These are phyloP conservation scores for Ophion costatus DNA, from an alignment of 2,888 invertebrate genomes.

Conservation along the genomic window DNA sequence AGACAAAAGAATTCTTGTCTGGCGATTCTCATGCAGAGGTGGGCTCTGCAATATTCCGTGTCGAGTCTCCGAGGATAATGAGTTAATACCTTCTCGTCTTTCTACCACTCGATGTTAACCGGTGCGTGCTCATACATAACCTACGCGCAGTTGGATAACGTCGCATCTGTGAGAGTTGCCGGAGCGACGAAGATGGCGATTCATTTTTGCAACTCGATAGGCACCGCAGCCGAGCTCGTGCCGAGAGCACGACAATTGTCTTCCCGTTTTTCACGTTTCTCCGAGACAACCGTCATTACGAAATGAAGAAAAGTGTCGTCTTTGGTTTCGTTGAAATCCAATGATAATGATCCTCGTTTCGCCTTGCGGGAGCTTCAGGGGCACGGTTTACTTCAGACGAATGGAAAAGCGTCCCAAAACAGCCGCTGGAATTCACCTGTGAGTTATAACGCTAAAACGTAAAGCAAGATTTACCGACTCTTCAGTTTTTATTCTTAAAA, in stretches of 20 bases:
- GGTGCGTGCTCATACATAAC: constrained; percentile 33
- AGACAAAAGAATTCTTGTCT: constrained; percentile 15
- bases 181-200: not conserved
- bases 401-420: not conserved
- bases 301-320: not conserved
- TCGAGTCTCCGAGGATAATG: constrained; percentile 1
- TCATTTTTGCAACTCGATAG: not conserved
- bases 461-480: too few relatives aligned
- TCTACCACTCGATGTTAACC: constrained; percentile 38
- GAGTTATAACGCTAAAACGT: too few relatives aligned
- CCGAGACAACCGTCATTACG: not conserved
- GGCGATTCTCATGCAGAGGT: not conserved
- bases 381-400: not conserved
- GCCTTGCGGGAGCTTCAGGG: not conserved
- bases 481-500: not conserved
- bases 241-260: not conserved
- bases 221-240: not conserved
- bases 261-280: not conserved
- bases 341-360: not conserved
- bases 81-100: constrained; percentile 9
- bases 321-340: not conserved
- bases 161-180: constrained; percentile 7
- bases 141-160: constrained; percentile 44
- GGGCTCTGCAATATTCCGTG: not conserved
- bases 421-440: not conserved